phyloP scores from a whole-genome alignment of 53 echinoderm and acorn worm genomes.

The Paracentrotus lividus region DNA sequence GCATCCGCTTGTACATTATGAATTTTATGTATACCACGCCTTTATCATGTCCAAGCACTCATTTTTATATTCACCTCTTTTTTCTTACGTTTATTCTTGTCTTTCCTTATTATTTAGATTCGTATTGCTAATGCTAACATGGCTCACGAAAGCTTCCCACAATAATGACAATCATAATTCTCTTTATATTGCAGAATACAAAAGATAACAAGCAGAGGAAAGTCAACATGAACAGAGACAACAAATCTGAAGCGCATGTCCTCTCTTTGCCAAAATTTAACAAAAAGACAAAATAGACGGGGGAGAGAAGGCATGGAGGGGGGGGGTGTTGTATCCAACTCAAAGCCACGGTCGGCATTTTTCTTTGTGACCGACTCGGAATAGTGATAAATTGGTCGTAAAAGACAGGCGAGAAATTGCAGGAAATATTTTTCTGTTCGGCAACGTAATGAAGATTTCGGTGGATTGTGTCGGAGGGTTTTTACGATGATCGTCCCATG shows the following conservation, averaged over 20 bases:
- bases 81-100: background rate
- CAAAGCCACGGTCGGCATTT: constrained; percentile 14
- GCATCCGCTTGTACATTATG: no score
- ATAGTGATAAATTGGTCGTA: constrained; percentile 67
- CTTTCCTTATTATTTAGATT: background rate
- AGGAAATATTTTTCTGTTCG: constrained; percentile 61
- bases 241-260: background rate
- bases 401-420: constrained; percentile 67
- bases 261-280: background rate
- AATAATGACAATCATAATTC: background rate
- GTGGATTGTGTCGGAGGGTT: constrained; percentile 5
- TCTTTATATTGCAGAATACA: background rate
- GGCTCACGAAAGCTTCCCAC: background rate
- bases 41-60: background rate
- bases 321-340: background rate
- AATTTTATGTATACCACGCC: no score
- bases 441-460: constrained; percentile 57
- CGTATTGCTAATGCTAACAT: background rate
- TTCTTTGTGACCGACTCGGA: constrained; percentile 52
- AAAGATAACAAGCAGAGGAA: background rate
- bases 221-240: background rate
- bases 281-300: background rate
- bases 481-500: constrained; percentile 40
- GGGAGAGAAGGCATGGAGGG: background rate
- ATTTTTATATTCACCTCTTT: background rate